Conservation (phyloP, 2,113 vertebrate genomes). For the Grammomys dolichurus region DNA sequence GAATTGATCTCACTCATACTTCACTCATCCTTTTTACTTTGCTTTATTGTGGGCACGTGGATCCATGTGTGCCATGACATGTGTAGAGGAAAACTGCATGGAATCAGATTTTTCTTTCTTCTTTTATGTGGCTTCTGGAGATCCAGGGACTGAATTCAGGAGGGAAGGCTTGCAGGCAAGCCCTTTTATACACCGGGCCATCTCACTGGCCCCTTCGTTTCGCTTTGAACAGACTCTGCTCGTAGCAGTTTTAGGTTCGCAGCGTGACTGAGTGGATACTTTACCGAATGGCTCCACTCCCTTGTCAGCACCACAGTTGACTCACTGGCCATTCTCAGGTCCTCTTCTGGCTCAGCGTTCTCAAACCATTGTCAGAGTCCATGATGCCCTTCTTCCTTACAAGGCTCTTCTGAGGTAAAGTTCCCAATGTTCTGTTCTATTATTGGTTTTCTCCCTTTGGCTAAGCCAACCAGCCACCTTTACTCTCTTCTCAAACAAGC, state of each 20-base stretch:
- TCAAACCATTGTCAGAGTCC: neutral
- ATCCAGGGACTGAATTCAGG: no score
- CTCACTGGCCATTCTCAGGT: neutral
- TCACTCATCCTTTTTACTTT: neutral
- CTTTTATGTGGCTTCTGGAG: neutral
- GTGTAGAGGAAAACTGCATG: no score
- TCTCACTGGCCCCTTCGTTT: neutral
- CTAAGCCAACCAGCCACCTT: neutral
- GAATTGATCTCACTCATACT: neutral
- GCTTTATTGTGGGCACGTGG: neutral
- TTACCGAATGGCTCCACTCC: neutral
- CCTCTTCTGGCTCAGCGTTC: neutral
- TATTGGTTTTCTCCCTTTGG: neutral
- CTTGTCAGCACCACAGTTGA: neutral
- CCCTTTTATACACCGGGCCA: no score
- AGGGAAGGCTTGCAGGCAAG: neutral
- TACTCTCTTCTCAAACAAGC: neutral
- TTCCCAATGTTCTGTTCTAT: neutral
- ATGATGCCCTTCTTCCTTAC: neutral
- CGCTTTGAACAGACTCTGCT: neutral
- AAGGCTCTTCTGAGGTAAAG: neutral
- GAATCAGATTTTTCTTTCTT: neutral
- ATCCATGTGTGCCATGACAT: no score
- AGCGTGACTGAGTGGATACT: neutral
- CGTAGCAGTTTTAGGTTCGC: neutral